Conservation (phyloP, 1,140 invertebrate species). For the Micrasema minimum region DNA sequence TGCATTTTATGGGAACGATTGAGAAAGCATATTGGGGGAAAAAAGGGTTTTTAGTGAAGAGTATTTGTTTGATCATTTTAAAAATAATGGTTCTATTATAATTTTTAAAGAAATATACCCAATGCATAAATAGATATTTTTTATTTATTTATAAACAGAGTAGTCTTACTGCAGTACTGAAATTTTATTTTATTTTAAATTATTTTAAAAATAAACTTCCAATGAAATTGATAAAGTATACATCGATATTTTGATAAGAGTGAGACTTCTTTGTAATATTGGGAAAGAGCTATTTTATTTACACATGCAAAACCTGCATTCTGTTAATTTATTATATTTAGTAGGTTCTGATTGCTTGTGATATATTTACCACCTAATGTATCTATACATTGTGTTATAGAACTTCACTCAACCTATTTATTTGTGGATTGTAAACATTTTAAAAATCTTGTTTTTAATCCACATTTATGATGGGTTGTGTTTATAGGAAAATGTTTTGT, state of each 20-base stretch:
- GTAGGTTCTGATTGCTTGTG: conserved; percentile 11
- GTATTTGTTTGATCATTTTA: conserved; percentile 23
- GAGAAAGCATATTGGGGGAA: conserved; percentile 34
- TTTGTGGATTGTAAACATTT: too few species aligned
- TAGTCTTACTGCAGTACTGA: too few species aligned
- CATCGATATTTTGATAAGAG: not conserved
- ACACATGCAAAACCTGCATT: not conserved
- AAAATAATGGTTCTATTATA: conserved; percentile 8
- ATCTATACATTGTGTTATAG: too few species aligned
- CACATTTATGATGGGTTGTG: too few species aligned
- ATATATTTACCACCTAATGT: not conserved
- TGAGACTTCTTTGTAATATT: too few species aligned
- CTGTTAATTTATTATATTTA: conserved; percentile 2
- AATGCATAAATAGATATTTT: not conserved
- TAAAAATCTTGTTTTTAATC: too few species aligned
- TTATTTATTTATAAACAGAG: conserved; percentile 2
- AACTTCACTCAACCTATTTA: too few species aligned
- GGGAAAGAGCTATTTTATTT: too few species aligned
- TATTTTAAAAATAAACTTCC: not conserved
- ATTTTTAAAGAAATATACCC: not conserved
- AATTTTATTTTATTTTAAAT: too few species aligned
- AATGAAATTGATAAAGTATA: not conserved
- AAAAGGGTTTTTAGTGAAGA: conserved; percentile 42
- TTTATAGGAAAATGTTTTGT: too few species aligned
- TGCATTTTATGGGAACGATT: conserved; percentile 22